Base-by-base conservation (phyloP, 2,113 vertebrate species). In the Dromaius novaehollandiae region DNA sequence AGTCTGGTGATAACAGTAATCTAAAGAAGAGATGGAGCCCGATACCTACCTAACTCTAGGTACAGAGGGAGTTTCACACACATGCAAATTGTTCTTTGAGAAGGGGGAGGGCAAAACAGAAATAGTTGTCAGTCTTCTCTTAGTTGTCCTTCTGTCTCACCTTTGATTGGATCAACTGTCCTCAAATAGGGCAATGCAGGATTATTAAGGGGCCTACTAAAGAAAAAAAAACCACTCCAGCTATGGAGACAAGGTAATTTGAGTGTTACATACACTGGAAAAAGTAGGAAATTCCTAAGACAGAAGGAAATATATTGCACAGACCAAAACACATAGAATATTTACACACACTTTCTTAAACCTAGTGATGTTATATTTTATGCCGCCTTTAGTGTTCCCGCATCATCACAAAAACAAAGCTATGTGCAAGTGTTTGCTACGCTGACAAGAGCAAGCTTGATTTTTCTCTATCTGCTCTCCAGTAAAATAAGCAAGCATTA, bases 111-210 rank as follows among this genome's bases (percentile, higher is more conserved):
- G 36, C 6, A 81, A 80, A 84, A 50, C 0, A 66, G 60, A 66
- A 86, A 63, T 1, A 53, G 14, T 3, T 58, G 20, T 25, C 64
- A 93, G 70, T 36, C n/a, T 42, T 65, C 2, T 0, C 50, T 30
- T 20, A 58, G 46, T 78, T 76, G 70, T 61, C 63, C 81, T 66
- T 40, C 64, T 81, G 68, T 32, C 79, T 81, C 88, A 96, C 88
- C 90, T 96, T 81, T 68, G 79, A 94, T 50, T 88, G 95, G 92
- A 78, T 96, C 79, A 97, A 50, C 30, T 18, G 64, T 77, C 26
- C 79, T 46, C 73, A 96, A 95, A 88, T 78, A 96, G 96, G 90
- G 92, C 73, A 96, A 96, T 86, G 95, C 95, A 84, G 95, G 96
- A 97, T 97, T 96, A 97, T 17, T 44, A 46, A 89, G 38, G 26